Base-by-base conservation (phyloP, 2,888 invertebrate species). In the Hypolimnas misippus region DNA sequence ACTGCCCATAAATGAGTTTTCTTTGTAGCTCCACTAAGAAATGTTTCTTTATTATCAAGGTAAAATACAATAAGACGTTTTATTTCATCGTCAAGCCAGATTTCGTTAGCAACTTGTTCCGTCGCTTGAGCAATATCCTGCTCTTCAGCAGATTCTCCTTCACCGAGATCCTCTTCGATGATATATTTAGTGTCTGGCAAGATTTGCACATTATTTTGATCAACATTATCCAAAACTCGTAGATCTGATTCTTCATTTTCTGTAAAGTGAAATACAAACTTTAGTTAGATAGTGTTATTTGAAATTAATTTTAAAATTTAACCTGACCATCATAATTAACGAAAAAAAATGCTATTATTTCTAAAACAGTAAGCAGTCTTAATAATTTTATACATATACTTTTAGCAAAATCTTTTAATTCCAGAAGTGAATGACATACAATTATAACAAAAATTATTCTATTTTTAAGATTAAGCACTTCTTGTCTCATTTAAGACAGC, bases 1-100 rank as follows among this genome's bases (percentile, higher is more conserved):
- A 90, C 83, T 0, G 82, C 76, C 92, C 91, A 92, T 4, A 91
- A 70, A 64, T 89, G 84, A 62, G 76, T 79, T 51, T 78, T 84
- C 62, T 83, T 83, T 1, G 85, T 79, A 3, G 75, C 66, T 0
- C 84, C 84, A 8, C 74, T 79, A 2, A 80, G 67, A 53, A 91
- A 90, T 3, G 81, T 78, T n/a, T 82, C 76, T 74, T 89, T 90
- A 46, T 91, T 92, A 62, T 92, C 92, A 59, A 79, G 77, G 59
- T 84, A 91, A 70, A 92, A 91, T 33, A 83, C 73, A n/a, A 92
- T 73, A 0, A 92, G 78, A 29, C 83, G 76, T 62, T 81, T 82
- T 1, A 75, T 77, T 46, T 90, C 88, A 4, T 86, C 84, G 6
- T 84, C 83, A 0, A 76, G 65, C 92, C 92, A 92, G 50, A 68